Evolutionary conservation across 2,888 invertebrate species (phyloP), one percentile per base, ranked within the genome.

Genomic region (Polyploca ridens): DNA sequence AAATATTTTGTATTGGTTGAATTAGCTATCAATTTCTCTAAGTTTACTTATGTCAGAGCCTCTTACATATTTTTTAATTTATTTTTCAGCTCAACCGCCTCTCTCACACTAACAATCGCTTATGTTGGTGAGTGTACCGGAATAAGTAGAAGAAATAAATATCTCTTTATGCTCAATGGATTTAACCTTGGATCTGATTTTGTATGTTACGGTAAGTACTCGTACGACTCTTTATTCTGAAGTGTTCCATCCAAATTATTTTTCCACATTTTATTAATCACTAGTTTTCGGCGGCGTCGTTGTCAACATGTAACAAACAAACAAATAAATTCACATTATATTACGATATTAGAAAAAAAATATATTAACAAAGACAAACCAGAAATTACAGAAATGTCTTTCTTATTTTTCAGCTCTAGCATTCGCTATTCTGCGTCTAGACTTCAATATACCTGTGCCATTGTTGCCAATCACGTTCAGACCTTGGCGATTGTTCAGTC

Each of bases 401-500:
- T 13, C n/a, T n/a, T n/a, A n/a, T 54, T 57, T 69, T 82, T 54
- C 75, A 94, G 96, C 94, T 41, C 76, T 95, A 65, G 96, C 96
- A 0, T 95, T 95, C 90, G 77, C 93, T 3, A 89, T 96, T 3
- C 92, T 96, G 33, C 96, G 96, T 0, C 63, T 90, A 2, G 66
- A 83, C 13, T 80, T 94, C 64, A 79, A 87, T 5, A 61, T 89
- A 1, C 73, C 84, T 0, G 59, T 83, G 11, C 73, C 76, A 1
- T 69, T 88, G 14, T 72, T 95, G 14, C 88, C 87, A 6, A 78
- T 96, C 62, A 80, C 79, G 0, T 95, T 95, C 69, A 93, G 94
- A 64, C 95, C 96, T 0, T 97, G 97, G 97, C 91, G 97, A 59
- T 73, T 96, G 13, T 95, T 96, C 65, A 83, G 96, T 0, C 87